phyloP scores from a whole-genome alignment of 2,888 invertebrate genomes.

The Oeneis ivallda region DNA sequence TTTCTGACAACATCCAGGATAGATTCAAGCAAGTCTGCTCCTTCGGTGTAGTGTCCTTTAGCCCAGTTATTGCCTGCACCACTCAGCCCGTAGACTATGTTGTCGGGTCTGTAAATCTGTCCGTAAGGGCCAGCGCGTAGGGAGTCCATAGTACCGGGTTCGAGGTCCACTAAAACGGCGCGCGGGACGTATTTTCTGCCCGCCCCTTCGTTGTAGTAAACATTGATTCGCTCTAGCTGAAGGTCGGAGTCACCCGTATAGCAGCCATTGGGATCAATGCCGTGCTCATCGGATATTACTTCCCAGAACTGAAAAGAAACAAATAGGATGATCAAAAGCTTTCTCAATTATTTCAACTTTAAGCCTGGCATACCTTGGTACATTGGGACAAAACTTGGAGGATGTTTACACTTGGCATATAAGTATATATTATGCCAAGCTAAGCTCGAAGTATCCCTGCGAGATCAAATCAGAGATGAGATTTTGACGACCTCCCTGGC shows the following conservation, averaged over 20 bases:
- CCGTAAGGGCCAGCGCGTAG: constrained; percentile 93
- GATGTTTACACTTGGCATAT: too few relatives aligned
- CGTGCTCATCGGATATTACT: constrained; percentile 89
- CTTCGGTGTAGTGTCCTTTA: constrained; percentile 95
- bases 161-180: constrained; percentile 69
- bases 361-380: too few relatives aligned
- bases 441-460: too few relatives aligned
- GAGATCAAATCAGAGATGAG: too few relatives aligned
- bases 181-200: constrained; percentile 76
- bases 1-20: constrained; percentile 90
- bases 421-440: too few relatives aligned
- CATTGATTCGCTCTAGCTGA: constrained; percentile 88
- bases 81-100: constrained; percentile 89
- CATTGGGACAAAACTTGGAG: too few relatives aligned
- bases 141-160: constrained; percentile 87
- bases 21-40: constrained; percentile 92
- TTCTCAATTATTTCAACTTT: too few relatives aligned
- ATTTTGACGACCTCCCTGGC: too few relatives aligned
- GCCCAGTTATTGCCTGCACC: constrained; percentile 78
- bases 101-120: constrained; percentile 92
- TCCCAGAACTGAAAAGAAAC: constrained; percentile 85
- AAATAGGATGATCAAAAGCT: neutral
- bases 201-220: constrained; percentile 88
- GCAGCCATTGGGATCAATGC: constrained; percentile 86
- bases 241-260: constrained; percentile 87